Base-by-base conservation (phyloP, 2,113 vertebrate genomes). In the Micronycteris hirsuta region DNA sequence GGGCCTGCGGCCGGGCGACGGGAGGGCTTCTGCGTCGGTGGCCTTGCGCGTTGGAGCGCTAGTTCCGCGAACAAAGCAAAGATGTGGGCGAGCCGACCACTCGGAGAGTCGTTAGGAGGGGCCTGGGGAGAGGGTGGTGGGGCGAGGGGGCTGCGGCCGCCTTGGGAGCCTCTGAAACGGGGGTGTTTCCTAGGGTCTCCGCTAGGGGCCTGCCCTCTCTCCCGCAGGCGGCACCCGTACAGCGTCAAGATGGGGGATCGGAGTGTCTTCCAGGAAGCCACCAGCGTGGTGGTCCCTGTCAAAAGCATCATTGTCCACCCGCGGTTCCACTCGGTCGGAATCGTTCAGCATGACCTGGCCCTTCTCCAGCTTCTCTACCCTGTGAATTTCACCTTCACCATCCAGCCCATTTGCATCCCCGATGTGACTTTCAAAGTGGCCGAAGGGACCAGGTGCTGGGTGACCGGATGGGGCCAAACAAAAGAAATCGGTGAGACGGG, bases 371-470 rank as follows among this genome's bases (percentile, higher is more conserved):
- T 96, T 7, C 1, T 12, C 20, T 36, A 52, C 47, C 67, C 89
- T 15, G 95, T 97, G 70, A 96, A 92, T 36, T 92, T 95, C 36
- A 67, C 70, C 5, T 0, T 17, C 0, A 16, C 36, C 15, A 87
- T 97, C 73, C n/a, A 71, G 22, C 94, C 95, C 2, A 0, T 97
- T 45, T 97, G 97, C 45, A 38, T 97, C 31, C 96, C 97, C 43
- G 2, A 24, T 7, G 41, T 67, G 67, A 76, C 24, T 11, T 94
- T 95, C n/a, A 1, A 1, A 3, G 77, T 97, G 58, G 13, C 81
- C 71, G 41, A 19, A 36, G 86, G 78, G 45, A 93, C 95, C 86
- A 76, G 4, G 13, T 96, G 95, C 89, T 97, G 92, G 96, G 95
- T 97, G 86, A 95, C 92, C 0, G 58, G 92, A 77, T 86, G 94